These are phyloP conservation scores for Drosophila parabipectinata DNA, from an alignment of 1,140 invertebrate genomes.

Conservation along the genomic window DNA sequence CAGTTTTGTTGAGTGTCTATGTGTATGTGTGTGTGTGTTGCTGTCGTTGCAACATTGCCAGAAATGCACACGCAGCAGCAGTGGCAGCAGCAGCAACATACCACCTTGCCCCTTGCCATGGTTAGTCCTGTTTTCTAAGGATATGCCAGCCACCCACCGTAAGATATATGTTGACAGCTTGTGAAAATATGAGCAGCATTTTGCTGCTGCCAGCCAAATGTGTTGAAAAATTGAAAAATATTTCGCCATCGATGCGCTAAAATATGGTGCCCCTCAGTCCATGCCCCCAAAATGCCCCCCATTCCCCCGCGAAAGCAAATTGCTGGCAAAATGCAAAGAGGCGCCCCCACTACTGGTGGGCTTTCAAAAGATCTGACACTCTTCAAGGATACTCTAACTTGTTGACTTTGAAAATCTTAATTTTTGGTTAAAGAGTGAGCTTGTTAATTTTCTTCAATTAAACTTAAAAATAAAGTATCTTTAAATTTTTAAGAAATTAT, in stretches of 20 bases:
- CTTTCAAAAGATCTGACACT: no score
- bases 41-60: slow-evolving; percentile 61
- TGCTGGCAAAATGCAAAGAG: slow-evolving; percentile 54
- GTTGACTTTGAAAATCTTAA: no score
- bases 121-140: background rate
- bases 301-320: slow-evolving; percentile 49
- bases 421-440: no score
- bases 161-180: slow-evolving; percentile 81
- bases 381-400: no score
- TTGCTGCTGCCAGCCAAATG: slow-evolving; percentile 80
- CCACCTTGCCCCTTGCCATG: background rate
- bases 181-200: slow-evolving; percentile 78
- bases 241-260: slow-evolving; percentile 78
- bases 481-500: no score
- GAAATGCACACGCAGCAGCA: slow-evolving; percentile 71
- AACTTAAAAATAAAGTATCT: no score
- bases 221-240: slow-evolving; percentile 82
- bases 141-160: background rate
- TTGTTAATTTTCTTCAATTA: no score
- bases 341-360: no score
- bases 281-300: background rate
- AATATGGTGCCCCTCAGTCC: slow-evolving; percentile 64
- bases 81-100: background rate
- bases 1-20: slow-evolving; percentile 16
- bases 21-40: slow-evolving; percentile 23